Evolutionary conservation across 2,113 vertebrate genomes (phyloP).

Genomic region (Neogale vison): DNA sequence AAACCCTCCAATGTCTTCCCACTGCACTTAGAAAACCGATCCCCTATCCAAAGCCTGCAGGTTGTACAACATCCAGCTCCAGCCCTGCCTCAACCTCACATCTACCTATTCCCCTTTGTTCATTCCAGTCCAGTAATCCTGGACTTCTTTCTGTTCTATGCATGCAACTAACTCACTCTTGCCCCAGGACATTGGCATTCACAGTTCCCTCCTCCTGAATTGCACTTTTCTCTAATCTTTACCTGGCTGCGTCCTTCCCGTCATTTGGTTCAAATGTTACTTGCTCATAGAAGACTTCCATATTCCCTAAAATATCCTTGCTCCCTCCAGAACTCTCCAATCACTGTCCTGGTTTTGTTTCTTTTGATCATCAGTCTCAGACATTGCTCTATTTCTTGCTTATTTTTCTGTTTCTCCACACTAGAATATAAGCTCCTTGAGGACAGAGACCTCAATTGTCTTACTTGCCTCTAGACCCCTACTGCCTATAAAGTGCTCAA

Average conservation of each 20-base stretch:
- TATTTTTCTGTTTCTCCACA: neutral
- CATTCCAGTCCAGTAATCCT: neutral
- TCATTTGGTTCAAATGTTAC: neutral
- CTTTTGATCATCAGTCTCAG: neutral
- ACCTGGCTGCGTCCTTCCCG: neutral
- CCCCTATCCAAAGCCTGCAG: neutral
- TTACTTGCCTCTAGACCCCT: neutral
- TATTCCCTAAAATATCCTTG: neutral
- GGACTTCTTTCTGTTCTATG: neutral
- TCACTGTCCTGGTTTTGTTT: neutral
- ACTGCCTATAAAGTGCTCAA: neutral
- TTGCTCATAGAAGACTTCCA: neutral
- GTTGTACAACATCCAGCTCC: too few relatives aligned
- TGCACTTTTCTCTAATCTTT: neutral
- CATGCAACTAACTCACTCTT: too few relatives aligned
- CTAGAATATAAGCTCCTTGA: neutral
- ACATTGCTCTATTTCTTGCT: neutral
- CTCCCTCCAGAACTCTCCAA: neutral
- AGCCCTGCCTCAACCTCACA: neutral
- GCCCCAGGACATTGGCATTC: neutral
- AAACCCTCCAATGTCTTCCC: neutral
- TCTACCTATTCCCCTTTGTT: rapidly evolving
- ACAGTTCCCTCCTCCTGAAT: neutral
- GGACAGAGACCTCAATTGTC: neutral
- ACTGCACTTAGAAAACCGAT: neutral